Base-by-base conservation (phyloP, 2,113 vertebrate genomes). In the Nibea coibor region DNA sequence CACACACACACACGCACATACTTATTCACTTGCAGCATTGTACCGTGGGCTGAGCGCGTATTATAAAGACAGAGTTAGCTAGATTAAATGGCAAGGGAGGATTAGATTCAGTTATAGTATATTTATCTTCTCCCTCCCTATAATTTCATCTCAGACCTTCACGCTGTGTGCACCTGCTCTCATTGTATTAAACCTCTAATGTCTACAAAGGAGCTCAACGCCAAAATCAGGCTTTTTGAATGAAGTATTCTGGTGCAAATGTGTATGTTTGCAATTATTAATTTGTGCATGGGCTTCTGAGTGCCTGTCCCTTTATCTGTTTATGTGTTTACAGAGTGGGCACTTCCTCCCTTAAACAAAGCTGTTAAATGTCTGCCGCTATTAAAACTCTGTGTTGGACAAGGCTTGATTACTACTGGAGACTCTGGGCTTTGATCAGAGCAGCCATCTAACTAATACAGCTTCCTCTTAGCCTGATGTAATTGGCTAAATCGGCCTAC, bases 351-450 rank as follows among this genome's bases (percentile, higher is more conserved):
- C 12, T 61, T 56, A 84, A 85, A 71, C 70, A 72, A 76, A 48
- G 9, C 78, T 75, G n/a, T 87, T 86, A 81, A 82, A 80, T 69
- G 82, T 85, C 81, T 71, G 47, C 72, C 10, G 22, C 73, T 80
- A 79, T 81, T 90, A 90, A 86, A 86, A 35, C 12, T 69, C n/a
- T 42, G 56, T 77, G 81, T 83, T 61, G 22, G 48, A 68, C 75
- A 51, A 24, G 75, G 51, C 78, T 10, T 91, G 87, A 92, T 91
- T 84, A 70, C 78, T 20, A 53, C 69, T 72, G 78, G 70, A 78
- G 84, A 73, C 69, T 57, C 73, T 22, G 42, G 28, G 57, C 91
- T 92, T 92, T 93, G 86, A 94, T 94, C 92, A 90, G 75, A 62
- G 76, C 76, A 81, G 73, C 82, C 75, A 88, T 90, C 87, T 78